phyloP scores from a whole-genome alignment of 2,113 vertebrate genomes.

The Syngnathus typhle region DNA sequence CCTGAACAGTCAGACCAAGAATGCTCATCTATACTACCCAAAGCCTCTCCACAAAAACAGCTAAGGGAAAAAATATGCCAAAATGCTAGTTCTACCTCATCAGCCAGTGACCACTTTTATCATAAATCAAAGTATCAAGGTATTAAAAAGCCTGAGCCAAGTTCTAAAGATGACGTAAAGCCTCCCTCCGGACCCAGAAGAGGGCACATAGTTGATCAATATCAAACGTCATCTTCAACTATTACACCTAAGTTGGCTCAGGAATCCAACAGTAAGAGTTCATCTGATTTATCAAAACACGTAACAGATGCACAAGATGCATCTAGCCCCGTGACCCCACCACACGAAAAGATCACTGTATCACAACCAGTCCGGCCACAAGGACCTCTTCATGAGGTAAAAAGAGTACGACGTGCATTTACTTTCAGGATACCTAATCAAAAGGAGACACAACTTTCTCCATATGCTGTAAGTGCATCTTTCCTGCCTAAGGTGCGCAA shows the following conservation, averaged over 20 bases:
- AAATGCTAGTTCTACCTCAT: background rate
- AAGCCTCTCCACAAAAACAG: background rate
- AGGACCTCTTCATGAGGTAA: background rate
- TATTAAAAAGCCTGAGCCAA: background rate
- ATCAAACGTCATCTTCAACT: background rate
- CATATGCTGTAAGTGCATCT: background rate
- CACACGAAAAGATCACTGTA: background rate
- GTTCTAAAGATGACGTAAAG: background rate
- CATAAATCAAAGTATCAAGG: background rate
- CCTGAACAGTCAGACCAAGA: background rate
- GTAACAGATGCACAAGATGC: background rate
- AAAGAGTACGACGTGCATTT: background rate
- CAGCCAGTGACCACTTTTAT: slow-evolving; percentile 1
- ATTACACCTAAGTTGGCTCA: background rate
- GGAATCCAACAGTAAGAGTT: background rate
- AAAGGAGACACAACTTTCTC: background rate
- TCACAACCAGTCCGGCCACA: background rate
- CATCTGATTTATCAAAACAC: background rate
- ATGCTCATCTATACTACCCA: background rate
- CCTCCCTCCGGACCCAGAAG: background rate
- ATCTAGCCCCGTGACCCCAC: background rate
- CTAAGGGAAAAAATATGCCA: background rate
- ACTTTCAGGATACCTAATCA: background rate
- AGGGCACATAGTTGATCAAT: background rate
- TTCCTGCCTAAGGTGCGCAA: background rate